Evolutionary conservation across 2,797 vertebrate genomes (phyloP).

Genomic region (Sciurus vulgaris): DNA sequence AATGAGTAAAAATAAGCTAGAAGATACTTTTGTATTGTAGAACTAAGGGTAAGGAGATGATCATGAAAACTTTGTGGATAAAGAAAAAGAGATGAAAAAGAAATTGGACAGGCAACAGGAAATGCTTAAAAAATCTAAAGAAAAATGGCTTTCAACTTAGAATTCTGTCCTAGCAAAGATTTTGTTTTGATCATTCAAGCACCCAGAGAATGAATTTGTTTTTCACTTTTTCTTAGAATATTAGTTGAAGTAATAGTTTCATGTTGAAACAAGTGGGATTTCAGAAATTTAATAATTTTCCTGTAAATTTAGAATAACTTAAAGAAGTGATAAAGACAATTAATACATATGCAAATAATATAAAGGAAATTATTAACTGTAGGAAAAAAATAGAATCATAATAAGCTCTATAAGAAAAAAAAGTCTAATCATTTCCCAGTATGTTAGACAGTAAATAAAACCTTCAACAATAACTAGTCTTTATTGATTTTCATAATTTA

Average conservation of each 20-base stretch:
- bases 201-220: background rate
- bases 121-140: background rate
- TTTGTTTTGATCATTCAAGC: background rate
- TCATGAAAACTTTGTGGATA: background rate
- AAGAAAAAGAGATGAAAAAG: background rate
- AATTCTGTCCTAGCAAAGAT: background rate
- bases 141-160: background rate
- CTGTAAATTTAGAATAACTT: background rate
- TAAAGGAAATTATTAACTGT: background rate
- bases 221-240: background rate
- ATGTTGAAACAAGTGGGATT: background rate
- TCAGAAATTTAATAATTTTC: background rate
- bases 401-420: background rate
- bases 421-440: background rate
- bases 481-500: conserved; percentile 14
- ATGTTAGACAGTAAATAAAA: background rate
- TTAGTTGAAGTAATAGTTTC: conserved; percentile 16
- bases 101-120: background rate
- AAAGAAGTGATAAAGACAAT: background rate
- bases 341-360: background rate
- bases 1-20: background rate
- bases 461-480: background rate
- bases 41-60: background rate
- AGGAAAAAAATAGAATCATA: background rate
- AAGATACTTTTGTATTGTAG: background rate